Percentiles rank a stretch among this genome's conserved stretches.
These are phyloP conservation scores for Berghia stephanieae DNA, from an alignment of 1,140 invertebrate species.

Conservation along the genomic window DNA sequence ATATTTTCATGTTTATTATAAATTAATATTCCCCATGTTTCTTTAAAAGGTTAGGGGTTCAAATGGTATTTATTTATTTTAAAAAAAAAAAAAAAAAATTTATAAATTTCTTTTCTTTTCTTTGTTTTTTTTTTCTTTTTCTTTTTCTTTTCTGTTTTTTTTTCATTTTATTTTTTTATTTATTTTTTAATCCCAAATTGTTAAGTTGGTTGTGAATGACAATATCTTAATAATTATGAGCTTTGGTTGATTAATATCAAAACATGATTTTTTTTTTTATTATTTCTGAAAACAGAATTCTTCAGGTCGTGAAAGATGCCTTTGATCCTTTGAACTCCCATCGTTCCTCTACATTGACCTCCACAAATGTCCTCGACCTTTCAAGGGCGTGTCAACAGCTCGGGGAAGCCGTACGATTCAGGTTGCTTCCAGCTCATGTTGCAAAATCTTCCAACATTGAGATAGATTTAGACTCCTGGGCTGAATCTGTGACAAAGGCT, in stretches of 20 bases:
- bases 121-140: neutral
- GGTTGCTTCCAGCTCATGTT: conserved; percentile 64
- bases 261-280: too few relatives aligned
- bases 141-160: neutral
- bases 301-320: conserved; percentile 61
- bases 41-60: too few relatives aligned
- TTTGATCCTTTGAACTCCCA: conserved; percentile 62
- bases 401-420: conserved; percentile 68
- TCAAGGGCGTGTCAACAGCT: conserved; percentile 67
- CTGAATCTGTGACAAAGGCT: conserved; percentile 50
- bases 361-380: conserved; percentile 68
- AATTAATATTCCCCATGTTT: too few relatives aligned
- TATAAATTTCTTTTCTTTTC: neutral
- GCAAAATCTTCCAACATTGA: conserved; percentile 32
- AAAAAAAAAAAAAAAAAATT: neutral
- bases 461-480: conserved; percentile 36
- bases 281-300: too few relatives aligned
- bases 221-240: too few relatives aligned
- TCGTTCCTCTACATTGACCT: conserved; percentile 35
- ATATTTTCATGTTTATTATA: too few relatives aligned
- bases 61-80: too few relatives aligned
- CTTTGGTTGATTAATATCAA: too few relatives aligned
- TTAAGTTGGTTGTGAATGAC: too few relatives aligned
- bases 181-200: neutral
- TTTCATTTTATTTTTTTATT: neutral